Percentiles rank a stretch among this genome's conserved stretches.
phyloP scores from a whole-genome alignment of 2,113 vertebrate genomes.

The Piliocolobus tephrosceles region DNA sequence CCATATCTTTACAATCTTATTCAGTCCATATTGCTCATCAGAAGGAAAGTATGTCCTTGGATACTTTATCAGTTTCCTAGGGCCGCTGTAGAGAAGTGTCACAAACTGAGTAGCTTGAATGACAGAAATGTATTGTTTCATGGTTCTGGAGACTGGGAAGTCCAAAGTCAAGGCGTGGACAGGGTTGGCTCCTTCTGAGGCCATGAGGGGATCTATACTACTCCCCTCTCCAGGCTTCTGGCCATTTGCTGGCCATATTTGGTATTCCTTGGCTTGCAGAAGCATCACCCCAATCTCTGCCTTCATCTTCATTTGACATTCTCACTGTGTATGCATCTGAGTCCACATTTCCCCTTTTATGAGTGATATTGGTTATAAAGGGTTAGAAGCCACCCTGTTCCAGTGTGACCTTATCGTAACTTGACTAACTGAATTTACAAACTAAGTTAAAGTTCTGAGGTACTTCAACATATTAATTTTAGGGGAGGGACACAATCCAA shows the following conservation, averaged over 20 bases:
- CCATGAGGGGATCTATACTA: too few species aligned
- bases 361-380: too few species aligned
- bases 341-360: background rate
- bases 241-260: background rate
- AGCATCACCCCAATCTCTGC: background rate
- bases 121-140: accelerated
- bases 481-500: background rate
- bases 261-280: background rate
- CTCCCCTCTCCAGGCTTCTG: background rate
- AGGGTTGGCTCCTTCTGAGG: background rate
- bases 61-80: background rate
- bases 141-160: background rate
- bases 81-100: background rate
- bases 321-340: accelerated
- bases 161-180: background rate
- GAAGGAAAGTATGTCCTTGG: too few species aligned
- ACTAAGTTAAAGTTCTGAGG: background rate
- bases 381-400: accelerated
- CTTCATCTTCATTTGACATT: background rate
- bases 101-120: accelerated
- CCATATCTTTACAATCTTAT: background rate
- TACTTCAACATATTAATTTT: background rate
- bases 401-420: background rate
- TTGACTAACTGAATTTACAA: background rate
- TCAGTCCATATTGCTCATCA: background rate